Evolutionary conservation across 2,113 vertebrate species (phyloP), one percentile per base, ranked within the genome.

Genomic region (Cervus canadensis): DNA sequence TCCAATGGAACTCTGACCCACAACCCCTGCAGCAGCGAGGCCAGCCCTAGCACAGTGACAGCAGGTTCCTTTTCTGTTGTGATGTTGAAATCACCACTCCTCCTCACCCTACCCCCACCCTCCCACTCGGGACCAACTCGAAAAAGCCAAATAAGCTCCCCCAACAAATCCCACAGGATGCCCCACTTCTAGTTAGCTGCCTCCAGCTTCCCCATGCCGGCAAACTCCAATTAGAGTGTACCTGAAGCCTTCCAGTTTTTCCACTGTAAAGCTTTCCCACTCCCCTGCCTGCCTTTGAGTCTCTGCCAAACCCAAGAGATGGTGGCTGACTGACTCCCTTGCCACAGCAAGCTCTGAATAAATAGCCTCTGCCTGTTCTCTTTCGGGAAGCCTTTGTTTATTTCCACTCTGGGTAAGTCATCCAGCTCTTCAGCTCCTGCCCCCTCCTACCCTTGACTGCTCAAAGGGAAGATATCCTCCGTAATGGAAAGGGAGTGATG

Each of bases 391-490:
- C 78, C 89, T 95, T 67, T 96, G 95, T 97, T 92, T 88, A 88
- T 91, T 93, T 96, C 93, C 89, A 87, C 50, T 12, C 91, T 30
- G 40, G 45, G 45, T 78, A 88, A 95, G 67, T 64, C 76, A 36
- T n/a, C 45, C 71, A 94, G 87, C 84, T 84, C 87, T 84, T 36
- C 59, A 56, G 45, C 82, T 94, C 64, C 59, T 86, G 82, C 54
- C 59, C 33, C 62, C 93, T 94, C 59, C 85, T 59, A 23, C 56
- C 71, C 71, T 64, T 82, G 87, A 50, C 79, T 91, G 90, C 97
- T 81, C 94, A 93, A 45, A 97, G 85, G 94, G 83, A 94, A 93
- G 93, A 95, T 91, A 95, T 57, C 86, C 94, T 92, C 82, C 17
- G 45, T 83, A 91, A 95, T 89, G 92, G 96, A 87, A 96, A 76